Percentiles rank a stretch among this genome's conserved stretches.
Conservation (phyloP, 2,797 vertebrate genomes). For the Lagorchestes hirsutus region DNA sequence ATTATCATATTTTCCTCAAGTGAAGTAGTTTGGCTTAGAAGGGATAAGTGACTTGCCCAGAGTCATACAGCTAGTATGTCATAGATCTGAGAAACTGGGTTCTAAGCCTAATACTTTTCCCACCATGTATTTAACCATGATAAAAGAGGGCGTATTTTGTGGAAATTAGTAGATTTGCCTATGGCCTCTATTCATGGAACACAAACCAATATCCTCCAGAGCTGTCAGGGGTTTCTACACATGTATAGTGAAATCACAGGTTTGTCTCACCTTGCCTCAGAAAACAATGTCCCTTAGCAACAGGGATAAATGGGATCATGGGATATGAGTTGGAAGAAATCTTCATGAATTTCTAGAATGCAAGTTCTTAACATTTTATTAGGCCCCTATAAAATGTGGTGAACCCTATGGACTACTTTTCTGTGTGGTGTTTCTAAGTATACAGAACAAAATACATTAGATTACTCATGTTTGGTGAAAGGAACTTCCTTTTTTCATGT, state of each 20-base stretch:
- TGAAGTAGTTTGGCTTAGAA: not conserved
- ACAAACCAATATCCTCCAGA: not conserved
- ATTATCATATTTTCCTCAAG: not conserved
- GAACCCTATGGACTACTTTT: not conserved
- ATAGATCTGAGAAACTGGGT: not conserved
- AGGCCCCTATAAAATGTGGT: not conserved
- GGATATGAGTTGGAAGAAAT: not conserved
- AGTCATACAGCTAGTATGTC: not conserved
- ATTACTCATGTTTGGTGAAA: not conserved
- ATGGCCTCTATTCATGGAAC: not conserved
- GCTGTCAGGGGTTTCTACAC: not conserved
- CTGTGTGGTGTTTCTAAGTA: not conserved
- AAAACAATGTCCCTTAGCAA: not conserved
- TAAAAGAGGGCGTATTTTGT: not conserved
- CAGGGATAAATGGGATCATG: not conserved
- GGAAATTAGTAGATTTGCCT: not conserved
- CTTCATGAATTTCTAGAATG: not conserved
- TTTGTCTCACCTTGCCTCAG: not conserved
- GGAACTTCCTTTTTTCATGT: not conserved
- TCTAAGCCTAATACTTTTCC: not conserved
- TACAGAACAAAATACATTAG: too few relatives aligned
- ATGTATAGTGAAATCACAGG: not conserved
- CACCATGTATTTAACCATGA: not conserved
- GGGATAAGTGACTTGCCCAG: not conserved
- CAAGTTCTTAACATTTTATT: not conserved